A percentile compares a stretch with the other conserved stretches of the same genome.
Evolutionary conservation across 1,140 invertebrate genomes (phyloP).

Genomic region (Mercenaria mercenaria): DNA sequence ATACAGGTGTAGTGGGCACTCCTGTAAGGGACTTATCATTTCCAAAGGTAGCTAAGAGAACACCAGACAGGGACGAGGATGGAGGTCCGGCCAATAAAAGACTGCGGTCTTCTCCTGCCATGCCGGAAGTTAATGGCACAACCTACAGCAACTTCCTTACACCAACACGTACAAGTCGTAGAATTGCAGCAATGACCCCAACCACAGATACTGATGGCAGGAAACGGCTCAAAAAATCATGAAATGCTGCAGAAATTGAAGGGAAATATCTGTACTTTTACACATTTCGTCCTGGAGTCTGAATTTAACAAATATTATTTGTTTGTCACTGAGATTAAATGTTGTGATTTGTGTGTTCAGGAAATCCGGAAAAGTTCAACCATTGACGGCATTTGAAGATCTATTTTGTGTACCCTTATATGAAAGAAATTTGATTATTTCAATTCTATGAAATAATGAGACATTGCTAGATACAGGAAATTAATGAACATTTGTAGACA

Average conservation of each 20-base stretch:
- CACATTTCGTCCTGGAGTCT: no score
- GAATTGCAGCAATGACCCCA: slow-evolving; percentile 80
- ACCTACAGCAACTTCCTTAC: slow-evolving; percentile 56
- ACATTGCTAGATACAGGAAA: no score
- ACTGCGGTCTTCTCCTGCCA: slow-evolving; percentile 14
- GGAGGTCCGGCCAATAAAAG: slow-evolving; percentile 42
- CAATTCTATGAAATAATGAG: no score
- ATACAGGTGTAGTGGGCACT: not conserved
- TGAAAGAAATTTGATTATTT: no score
- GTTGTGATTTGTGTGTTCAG: no score
- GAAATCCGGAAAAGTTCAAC: no score
- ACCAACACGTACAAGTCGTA: slow-evolving; percentile 75
- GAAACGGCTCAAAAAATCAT: slow-evolving; percentile 76
- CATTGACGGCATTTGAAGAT: no score
- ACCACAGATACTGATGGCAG: slow-evolving; percentile 75
- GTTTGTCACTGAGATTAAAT: no score
- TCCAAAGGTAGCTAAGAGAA: not conserved
- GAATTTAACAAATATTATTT: no score
- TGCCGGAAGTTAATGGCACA: slow-evolving; percentile 18
- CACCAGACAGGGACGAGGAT: not conserved
- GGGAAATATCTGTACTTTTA: no score
- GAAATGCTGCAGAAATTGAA: not conserved
- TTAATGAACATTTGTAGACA: no score
- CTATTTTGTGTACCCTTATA: no score
- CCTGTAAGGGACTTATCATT: not conserved